A percentile compares a stretch with the other conserved stretches of the same genome.
These are phyloP conservation scores for Conus canariensis DNA, from an alignment of 2,888 invertebrate genomes.

Conservation along the genomic window DNA sequence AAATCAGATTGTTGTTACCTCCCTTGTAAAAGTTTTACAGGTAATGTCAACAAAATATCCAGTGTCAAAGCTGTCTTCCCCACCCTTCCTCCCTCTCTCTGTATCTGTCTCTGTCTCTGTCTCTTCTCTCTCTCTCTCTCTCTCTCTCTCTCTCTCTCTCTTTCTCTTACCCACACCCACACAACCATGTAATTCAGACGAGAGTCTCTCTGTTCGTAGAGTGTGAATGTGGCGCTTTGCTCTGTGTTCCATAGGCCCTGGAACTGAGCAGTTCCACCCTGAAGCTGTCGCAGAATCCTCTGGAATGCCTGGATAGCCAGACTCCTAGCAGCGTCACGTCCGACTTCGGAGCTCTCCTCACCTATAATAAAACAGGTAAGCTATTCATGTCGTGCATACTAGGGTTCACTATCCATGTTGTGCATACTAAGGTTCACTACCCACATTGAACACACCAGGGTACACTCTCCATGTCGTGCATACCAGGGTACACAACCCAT, in stretches of 20 bases:
- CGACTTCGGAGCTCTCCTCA: neutral
- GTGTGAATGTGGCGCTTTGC: neutral
- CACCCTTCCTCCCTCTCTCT: neutral
- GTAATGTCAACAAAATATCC: too few relatives aligned
- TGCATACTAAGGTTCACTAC: too few relatives aligned
- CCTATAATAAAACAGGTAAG: neutral
- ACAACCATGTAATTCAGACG: too few relatives aligned
- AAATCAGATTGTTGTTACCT: too few relatives aligned
- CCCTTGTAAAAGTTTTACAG: too few relatives aligned
- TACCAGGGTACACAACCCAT: too few relatives aligned
- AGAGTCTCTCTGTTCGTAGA: too few relatives aligned
- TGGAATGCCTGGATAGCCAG: neutral
- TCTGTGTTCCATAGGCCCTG: neutral
- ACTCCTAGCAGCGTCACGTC: neutral
- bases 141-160: neutral
- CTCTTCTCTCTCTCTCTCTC: neutral
- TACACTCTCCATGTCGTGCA: too few relatives aligned
- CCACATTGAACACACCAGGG: too few relatives aligned
- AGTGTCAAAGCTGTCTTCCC: too few relatives aligned
- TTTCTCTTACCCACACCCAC: neutral
- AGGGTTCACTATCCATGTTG: too few relatives aligned
- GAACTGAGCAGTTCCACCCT: neutral
- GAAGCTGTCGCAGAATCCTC: conserved; percentile 7
- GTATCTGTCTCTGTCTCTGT: neutral
- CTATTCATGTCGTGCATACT: neutral